These are phyloP conservation scores for Halictus rubicundus DNA, from an alignment of 1,140 invertebrate genomes.

Conservation along the genomic window DNA sequence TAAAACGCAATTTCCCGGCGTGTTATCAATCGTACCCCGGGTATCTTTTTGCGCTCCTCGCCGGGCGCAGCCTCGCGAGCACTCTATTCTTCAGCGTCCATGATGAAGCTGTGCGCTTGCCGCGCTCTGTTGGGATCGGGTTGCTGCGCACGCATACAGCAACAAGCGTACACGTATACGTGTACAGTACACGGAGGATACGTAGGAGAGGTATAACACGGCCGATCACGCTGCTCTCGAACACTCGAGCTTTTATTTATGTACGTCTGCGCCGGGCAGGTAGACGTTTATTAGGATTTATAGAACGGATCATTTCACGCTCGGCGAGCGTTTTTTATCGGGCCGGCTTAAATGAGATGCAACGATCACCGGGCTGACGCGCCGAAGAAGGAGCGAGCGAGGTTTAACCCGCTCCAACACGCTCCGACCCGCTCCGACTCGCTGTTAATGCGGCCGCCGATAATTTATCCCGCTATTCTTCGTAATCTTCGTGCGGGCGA, in stretches of 20 bases:
- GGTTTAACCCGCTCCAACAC: neutral
- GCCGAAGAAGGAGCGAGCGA: neutral
- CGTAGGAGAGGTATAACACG: conserved; percentile 7
- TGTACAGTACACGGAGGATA: too few species aligned
- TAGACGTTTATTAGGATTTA: conserved; percentile 80
- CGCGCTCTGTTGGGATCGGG: neutral
- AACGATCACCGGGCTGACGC: conserved; percentile 60
- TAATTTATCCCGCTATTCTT: conserved; percentile 3
- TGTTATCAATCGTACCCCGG: conserved; percentile 22
- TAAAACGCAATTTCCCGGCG: conserved; percentile 35
- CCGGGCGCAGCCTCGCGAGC: neutral
- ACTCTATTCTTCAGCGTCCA: conserved; percentile 51
- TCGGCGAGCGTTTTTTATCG: conserved; percentile 65
- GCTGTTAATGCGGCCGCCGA: neutral
- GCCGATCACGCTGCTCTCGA: conserved; percentile 48
- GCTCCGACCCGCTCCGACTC: neutral
- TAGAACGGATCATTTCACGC: conserved; percentile 76
- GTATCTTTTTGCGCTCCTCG: conserved; percentile 26
- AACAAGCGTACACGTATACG: conserved; percentile 49
- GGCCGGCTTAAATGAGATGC: conserved; percentile 67
- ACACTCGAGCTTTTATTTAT: conserved; percentile 72
- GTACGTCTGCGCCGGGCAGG: conserved; percentile 71
- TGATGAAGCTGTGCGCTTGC: conserved; percentile 71
- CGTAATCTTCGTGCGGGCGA: neutral
- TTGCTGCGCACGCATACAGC: conserved; percentile 65